phyloP scores from a whole-genome alignment of 2,888 invertebrate species.

The Clusia tigrina region DNA sequence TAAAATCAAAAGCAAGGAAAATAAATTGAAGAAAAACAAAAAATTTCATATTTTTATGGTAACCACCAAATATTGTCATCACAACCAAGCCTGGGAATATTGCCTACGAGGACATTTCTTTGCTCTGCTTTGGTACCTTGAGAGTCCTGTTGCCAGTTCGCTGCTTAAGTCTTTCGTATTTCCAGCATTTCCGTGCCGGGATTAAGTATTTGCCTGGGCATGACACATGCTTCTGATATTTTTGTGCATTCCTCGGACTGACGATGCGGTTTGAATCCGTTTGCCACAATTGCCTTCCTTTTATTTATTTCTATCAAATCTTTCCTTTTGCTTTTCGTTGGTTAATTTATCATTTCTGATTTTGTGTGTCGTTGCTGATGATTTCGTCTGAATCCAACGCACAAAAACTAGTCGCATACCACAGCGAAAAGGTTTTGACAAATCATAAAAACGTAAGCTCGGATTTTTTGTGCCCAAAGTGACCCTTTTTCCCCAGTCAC shows the following conservation, averaged over 20 bases:
- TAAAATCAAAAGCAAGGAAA: neutral
- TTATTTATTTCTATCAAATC: too few relatives aligned
- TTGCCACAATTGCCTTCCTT: neutral
- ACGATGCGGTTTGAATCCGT: too few relatives aligned
- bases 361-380: constrained; percentile 4
- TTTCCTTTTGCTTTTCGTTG: neutral
- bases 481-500: too few relatives aligned
- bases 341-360: neutral
- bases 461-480: too few relatives aligned
- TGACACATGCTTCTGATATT: constrained; percentile 19
- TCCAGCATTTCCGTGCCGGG: neutral
- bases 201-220: neutral
- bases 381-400: constrained; percentile 5
- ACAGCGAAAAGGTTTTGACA: too few relatives aligned
- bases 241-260: too few relatives aligned
- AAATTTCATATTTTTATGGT: constrained; percentile 1
- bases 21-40: neutral
- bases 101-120: too few relatives aligned
- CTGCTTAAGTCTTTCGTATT: constrained; percentile 26
- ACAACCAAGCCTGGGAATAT: too few relatives aligned
- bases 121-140: too few relatives aligned
- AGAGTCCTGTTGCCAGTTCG: constrained; percentile 16
- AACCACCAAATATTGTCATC: too few relatives aligned
- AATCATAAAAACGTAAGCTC: too few relatives aligned
- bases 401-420: neutral